Evolutionary conservation across 2,888 invertebrate genomes (phyloP).

Genomic region (Ectemnius lituratus): DNA sequence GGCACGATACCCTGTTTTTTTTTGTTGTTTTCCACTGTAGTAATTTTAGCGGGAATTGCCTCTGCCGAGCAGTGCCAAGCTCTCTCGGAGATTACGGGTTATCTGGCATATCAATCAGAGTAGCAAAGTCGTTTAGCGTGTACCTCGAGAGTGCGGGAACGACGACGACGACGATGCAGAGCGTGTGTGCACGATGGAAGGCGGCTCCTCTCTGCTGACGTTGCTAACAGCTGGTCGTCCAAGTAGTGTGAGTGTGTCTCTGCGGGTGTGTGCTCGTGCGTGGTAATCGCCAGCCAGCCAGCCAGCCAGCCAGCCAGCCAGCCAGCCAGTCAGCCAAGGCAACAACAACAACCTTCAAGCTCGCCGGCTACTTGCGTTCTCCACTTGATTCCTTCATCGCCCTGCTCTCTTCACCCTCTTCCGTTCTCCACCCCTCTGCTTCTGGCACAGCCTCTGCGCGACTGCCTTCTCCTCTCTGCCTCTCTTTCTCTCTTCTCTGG

Average conservation of each 20-base stretch:
- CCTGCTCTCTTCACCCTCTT: slow-evolving; percentile 13
- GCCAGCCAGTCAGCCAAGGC: slow-evolving; percentile 7
- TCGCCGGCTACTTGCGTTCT: slow-evolving; percentile 56
- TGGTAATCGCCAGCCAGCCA: background rate
- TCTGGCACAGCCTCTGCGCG: slow-evolving; percentile 9
- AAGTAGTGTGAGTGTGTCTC: background rate
- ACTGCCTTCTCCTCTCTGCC: background rate
- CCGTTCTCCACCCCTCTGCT: slow-evolving; percentile 20
- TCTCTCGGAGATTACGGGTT: too few species aligned
- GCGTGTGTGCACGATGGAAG: too few species aligned
- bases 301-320: too few species aligned
- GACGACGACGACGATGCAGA: slow-evolving; percentile 15
- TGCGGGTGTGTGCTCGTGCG: too few species aligned
- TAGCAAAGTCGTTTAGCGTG: background rate
- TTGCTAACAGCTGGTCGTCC: slow-evolving; percentile 39
- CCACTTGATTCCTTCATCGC: slow-evolving; percentile 12
- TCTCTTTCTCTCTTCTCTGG: background rate
- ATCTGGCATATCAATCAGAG: too few species aligned
- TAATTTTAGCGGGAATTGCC: slow-evolving; percentile 14
- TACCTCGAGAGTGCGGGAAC: slow-evolving; percentile 19
- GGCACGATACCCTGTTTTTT: too few species aligned
- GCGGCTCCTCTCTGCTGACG: slow-evolving; percentile 17
- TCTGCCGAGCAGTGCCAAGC: too few species aligned
- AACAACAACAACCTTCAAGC: slow-evolving; percentile 56
- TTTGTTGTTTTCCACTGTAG: too few species aligned